These are phyloP conservation scores for Cyrtorhinus lividipennis DNA, from an alignment of 1,140 invertebrate species.

Conservation along the genomic window DNA sequence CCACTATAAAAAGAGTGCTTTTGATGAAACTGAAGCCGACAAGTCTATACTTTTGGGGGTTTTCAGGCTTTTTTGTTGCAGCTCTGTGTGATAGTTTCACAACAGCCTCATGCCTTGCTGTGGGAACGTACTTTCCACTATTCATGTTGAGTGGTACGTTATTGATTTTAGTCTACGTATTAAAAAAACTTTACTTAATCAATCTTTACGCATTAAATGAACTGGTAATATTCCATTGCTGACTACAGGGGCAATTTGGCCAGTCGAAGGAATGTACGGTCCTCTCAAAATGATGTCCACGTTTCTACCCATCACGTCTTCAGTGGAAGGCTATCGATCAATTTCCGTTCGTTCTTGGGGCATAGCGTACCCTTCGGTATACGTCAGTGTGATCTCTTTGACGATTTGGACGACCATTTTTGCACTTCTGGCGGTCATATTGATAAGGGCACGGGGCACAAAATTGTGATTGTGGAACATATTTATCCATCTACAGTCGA, in stretches of 20 bases:
- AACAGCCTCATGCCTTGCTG: slow-evolving; percentile 37
- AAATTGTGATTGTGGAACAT: too few species aligned
- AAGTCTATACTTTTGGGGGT: too few species aligned
- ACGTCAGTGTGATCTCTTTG: neutral
- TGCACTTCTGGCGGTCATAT: neutral
- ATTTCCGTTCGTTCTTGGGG: neutral
- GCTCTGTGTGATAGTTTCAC: slow-evolving; percentile 35
- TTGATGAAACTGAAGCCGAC: too few species aligned
- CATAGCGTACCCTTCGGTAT: neutral
- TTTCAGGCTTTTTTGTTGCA: slow-evolving; percentile 34
- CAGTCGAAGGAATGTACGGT: slow-evolving; percentile 70
- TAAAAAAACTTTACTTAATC: neutral
- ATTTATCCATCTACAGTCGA: too few species aligned
- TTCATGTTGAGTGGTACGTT: slow-evolving; percentile 13
- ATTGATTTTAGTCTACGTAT: neutral
- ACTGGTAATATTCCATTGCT: too few species aligned
- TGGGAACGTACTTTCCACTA: slow-evolving; percentile 39
- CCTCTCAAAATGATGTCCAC: slow-evolving; percentile 31
- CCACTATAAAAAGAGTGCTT: neutral
- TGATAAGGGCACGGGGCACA: too few species aligned
- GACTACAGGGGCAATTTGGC: slow-evolving; percentile 72
- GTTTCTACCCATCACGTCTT: neutral
- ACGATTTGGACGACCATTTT: neutral
- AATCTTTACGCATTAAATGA: neutral
- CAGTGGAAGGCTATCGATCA: slow-evolving; percentile 3